Base-by-base conservation (phyloP, 1,140 invertebrate species). In the Vanessa atalanta region DNA sequence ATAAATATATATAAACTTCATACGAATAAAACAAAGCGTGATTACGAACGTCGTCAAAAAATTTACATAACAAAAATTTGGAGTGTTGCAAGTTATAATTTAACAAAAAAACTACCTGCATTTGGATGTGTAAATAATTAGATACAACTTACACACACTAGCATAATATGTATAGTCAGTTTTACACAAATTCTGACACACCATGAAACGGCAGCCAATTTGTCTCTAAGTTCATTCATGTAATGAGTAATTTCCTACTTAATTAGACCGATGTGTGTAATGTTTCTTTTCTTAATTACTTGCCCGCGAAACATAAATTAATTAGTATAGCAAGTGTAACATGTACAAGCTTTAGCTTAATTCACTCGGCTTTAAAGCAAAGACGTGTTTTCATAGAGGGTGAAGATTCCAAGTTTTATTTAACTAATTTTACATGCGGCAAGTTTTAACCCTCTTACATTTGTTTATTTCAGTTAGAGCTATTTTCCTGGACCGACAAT, bases 381-480 rank as follows among this genome's bases (percentile, higher is more conserved):
- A 89, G 86, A 88, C 88, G 81, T 90, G 88, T 89, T 88, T 82
- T 80, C 84, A 83, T 88, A 85, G 71, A 82, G 76, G 76, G 79
- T 67, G 79, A 83, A 86, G 82, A 84, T 85, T 83, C 81, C 79
- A 48, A 79, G 83, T 87, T 83, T 87, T 87, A 86, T 88, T 88
- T 88, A 85, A 88, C 83, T 86, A 88, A 90, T 87, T 90, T 88
- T 85, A 88, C 83, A 88, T 86, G 85, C 82, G 83, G 80, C 81
- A 86, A 90, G 85, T 90, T 90, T 87, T 83, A 88, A 86, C 82
- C 83, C 65, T 66, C n/a, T n/a, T 16, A 11, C 37, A 43, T 43
- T 43, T 43, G 37, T 43, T 43, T 43, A 43, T 43, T 43, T 43
- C 37, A 9, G 37, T 43, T 43, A 43, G 37, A 43, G 37, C 9